Evolutionary conservation across 1,140 invertebrate species (phyloP).

Genomic region (Heliconius nattereri): DNA sequence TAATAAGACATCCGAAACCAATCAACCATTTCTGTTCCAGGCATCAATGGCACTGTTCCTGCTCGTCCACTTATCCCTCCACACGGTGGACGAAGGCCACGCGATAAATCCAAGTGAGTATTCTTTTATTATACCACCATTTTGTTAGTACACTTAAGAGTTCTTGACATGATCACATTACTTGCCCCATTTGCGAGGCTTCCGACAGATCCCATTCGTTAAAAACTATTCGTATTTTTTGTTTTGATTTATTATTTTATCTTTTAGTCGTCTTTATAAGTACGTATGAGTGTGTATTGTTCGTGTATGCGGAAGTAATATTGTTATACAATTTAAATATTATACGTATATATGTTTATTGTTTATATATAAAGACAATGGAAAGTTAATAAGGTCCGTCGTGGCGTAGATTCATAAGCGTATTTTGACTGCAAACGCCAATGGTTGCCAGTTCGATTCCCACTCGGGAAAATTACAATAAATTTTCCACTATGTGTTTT

Average conservation of each 20-base stretch:
- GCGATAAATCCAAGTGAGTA: slow-evolving; percentile 77
- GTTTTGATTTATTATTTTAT: slow-evolving; percentile 19
- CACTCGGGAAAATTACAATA: no score
- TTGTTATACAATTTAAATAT: no score
- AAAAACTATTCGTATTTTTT: slow-evolving; percentile 18
- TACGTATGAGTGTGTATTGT: no score
- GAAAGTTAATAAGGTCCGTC: no score
- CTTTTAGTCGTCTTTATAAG: neutral
- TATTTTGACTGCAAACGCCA: no score
- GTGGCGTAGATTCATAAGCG: no score
- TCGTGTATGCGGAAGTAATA: no score
- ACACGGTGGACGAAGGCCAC: slow-evolving; percentile 73
- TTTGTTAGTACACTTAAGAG: slow-evolving; percentile 27
- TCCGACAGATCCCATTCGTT: slow-evolving; percentile 14
- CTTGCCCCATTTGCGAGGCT: slow-evolving; percentile 22
- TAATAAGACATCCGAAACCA: neutral
- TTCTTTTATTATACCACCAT: slow-evolving; percentile 26
- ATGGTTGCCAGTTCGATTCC: no score
- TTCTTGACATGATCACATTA: slow-evolving; percentile 27
- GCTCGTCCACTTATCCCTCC: slow-evolving; percentile 71
- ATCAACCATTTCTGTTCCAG: slow-evolving; percentile 46
- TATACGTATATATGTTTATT: no score
- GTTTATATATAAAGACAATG: no score
- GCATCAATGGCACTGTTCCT: slow-evolving; percentile 65
- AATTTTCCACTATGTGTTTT: no score